Evolutionary conservation across 92 coral and sea anemone species (phyloP).

Genomic region (Virgularia gustaviana): DNA sequence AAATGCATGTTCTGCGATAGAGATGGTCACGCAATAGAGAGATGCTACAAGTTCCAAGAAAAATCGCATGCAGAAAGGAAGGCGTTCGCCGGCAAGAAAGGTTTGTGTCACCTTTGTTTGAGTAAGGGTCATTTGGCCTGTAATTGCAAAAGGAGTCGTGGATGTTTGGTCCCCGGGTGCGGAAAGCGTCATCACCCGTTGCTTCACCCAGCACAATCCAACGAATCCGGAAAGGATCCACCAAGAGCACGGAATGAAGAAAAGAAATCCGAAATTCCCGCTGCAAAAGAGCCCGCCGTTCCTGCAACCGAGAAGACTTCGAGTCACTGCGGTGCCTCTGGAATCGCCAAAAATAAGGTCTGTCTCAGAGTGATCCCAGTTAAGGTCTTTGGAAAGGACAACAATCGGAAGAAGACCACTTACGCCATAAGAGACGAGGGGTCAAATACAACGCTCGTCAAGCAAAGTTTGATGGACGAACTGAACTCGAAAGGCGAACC

Average conservation of each 20-base stretch:
- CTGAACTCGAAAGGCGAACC: background rate
- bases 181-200: constrained; percentile 24
- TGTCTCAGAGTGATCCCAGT: background rate
- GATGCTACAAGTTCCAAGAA: constrained; percentile 9
- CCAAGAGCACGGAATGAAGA: background rate
- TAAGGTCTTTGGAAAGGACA: background rate
- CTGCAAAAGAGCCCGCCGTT: background rate
- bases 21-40: constrained; percentile 14
- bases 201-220: constrained; percentile 8
- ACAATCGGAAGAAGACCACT: background rate
- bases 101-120: constrained; percentile 8
- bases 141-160: background rate
- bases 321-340: constrained; percentile 8
- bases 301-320: background rate
- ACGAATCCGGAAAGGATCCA: no score
- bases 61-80: constrained; percentile 10
- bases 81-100: background rate
- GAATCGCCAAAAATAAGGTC: background rate
- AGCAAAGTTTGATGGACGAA: constrained; percentile 2
- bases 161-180: constrained; percentile 10
- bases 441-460: constrained; percentile 11
- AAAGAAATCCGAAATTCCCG: background rate
- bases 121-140: constrained; percentile 2
- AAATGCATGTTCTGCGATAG: constrained; percentile 14
- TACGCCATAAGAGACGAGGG: constrained; percentile 4